Evolutionary conservation across 2,797 vertebrate species (phyloP).

Genomic region (Periophthalmus magnuspinnatus): DNA sequence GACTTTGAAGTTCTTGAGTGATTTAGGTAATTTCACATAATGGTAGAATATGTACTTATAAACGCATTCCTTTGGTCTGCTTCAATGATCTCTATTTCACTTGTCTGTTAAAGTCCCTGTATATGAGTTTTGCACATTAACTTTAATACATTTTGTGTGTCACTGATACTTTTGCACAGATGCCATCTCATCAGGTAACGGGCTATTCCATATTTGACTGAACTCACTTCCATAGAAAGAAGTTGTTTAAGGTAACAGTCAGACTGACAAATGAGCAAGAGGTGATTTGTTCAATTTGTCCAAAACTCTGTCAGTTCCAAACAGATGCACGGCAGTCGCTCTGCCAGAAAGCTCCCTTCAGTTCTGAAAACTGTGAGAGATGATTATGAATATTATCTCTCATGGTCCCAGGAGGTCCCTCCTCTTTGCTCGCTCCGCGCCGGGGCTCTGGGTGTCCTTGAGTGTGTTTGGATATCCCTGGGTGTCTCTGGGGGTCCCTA

Average conservation of each 20-base stretch:
- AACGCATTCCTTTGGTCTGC: neutral
- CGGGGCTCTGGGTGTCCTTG: conserved; percentile 1
- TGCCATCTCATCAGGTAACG: neutral
- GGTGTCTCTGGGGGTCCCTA: too few species aligned
- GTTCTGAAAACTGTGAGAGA: conserved; percentile 4
- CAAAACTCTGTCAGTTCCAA: conserved; percentile 27
- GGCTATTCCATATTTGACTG: neutral
- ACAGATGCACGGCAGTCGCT: conserved; percentile 13
- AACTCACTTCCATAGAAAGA: conserved; percentile 23
- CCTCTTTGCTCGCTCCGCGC: conserved; percentile 1
- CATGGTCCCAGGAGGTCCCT: conserved; percentile 12
- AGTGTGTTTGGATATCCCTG: too few species aligned
- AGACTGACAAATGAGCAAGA: conserved; percentile 33
- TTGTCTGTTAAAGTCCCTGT: neutral
- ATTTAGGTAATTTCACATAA: neutral
- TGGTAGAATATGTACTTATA: neutral
- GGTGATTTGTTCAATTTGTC: conserved; percentile 31
- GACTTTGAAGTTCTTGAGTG: neutral
- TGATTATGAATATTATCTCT: conserved; percentile 8
- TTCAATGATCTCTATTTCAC: neutral
- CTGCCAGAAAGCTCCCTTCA: conserved; percentile 9
- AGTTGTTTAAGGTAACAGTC: conserved; percentile 42
- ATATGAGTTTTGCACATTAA: neutral
- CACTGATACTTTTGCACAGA: neutral
- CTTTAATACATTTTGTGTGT: neutral